A percentile compares a stretch with the other conserved stretches of the same genome.
These are phyloP conservation scores for Esox niger DNA, from an alignment of 2,113 vertebrate species.

Conservation along the genomic window DNA sequence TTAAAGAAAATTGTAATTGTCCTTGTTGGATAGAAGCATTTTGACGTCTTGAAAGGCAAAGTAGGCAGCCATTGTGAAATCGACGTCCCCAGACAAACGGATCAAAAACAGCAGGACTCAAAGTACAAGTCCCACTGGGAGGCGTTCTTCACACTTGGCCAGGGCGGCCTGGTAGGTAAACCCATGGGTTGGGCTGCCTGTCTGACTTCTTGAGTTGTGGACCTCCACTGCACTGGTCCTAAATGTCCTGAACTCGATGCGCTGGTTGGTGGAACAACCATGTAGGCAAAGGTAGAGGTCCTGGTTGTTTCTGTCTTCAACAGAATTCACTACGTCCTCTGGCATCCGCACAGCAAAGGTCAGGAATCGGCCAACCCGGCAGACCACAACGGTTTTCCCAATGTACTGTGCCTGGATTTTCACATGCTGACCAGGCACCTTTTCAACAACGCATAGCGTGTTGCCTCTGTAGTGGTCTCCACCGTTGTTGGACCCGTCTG, in stretches of 20 bases:
- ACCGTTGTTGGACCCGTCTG: slow-evolving; percentile 90
- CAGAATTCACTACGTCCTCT: slow-evolving; percentile 87
- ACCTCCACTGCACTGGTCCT: slow-evolving; percentile 64
- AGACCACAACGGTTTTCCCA: slow-evolving; percentile 93
- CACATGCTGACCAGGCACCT: slow-evolving; percentile 89
- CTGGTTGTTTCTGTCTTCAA: slow-evolving; percentile 89
- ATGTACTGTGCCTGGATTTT: slow-evolving; percentile 97
- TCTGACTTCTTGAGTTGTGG: slow-evolving; percentile 40
- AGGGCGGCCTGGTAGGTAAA: slow-evolving; percentile 85
- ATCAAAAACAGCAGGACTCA: slow-evolving; percentile 95
- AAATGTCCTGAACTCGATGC: slow-evolving; percentile 86
- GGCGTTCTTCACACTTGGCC: slow-evolving; percentile 90
- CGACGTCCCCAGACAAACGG: slow-evolving; percentile 91
- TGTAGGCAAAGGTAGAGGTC: slow-evolving; percentile 94
- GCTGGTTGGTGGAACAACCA: slow-evolving; percentile 88
- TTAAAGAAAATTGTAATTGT: slow-evolving; percentile 87
- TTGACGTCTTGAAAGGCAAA: slow-evolving; percentile 95
- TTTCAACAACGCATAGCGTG: slow-evolving; percentile 89
- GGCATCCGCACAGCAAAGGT: slow-evolving; percentile 96
- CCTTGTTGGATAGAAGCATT: slow-evolving; percentile 91
- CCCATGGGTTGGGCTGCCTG: slow-evolving; percentile 49
- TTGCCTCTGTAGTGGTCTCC: slow-evolving; percentile 89
- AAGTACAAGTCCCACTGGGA: slow-evolving; percentile 96
- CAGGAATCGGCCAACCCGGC: slow-evolving; percentile 93
- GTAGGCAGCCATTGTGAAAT: slow-evolving; percentile 97